Evolutionary conservation across 2,888 invertebrate species (phyloP).

Genomic region (Carterocephalus palaemon): DNA sequence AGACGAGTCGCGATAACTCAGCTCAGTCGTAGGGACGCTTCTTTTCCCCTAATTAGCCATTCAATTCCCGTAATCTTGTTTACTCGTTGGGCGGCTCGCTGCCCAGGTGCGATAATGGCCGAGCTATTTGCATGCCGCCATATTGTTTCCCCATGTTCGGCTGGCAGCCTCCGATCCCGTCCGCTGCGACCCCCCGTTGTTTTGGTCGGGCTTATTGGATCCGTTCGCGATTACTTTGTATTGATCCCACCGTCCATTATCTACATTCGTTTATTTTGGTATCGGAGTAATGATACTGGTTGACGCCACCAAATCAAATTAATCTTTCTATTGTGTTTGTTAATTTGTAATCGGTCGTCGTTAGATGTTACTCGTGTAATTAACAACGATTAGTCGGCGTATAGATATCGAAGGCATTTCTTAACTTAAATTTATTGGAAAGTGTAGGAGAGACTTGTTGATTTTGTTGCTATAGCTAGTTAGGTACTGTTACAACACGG

Average conservation of each 20-base stretch:
- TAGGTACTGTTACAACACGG: no score
- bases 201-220: slow-evolving; percentile 77
- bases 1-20: slow-evolving; percentile 72
- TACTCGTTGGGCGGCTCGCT: slow-evolving; percentile 69
- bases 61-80: slow-evolving; percentile 79
- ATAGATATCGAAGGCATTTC: not conserved
- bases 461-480: no score
- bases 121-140: slow-evolving; percentile 79
- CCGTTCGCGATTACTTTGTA: slow-evolving; percentile 77
- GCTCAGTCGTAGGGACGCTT: slow-evolving; percentile 60
- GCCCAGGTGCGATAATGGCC: slow-evolving; percentile 79
- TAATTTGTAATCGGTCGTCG: slow-evolving; percentile 35
- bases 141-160: slow-evolving; percentile 75
- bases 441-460: no score
- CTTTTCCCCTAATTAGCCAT: slow-evolving; percentile 78
- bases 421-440: no score
- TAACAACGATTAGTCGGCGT: slow-evolving; percentile 2
- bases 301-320: slow-evolving; percentile 60
- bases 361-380: slow-evolving; percentile 6
- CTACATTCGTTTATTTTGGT: slow-evolving; percentile 75
- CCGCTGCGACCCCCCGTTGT: slow-evolving; percentile 70
- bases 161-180: slow-evolving; percentile 57
- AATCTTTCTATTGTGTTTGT: slow-evolving; percentile 45
- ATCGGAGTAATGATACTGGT: slow-evolving; percentile 68
- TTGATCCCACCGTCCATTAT: slow-evolving; percentile 77